Percentiles rank a stretch among this genome's conserved stretches.
These are phyloP conservation scores for Automeris io DNA, from an alignment of 2,888 invertebrate genomes.

Conservation along the genomic window DNA sequence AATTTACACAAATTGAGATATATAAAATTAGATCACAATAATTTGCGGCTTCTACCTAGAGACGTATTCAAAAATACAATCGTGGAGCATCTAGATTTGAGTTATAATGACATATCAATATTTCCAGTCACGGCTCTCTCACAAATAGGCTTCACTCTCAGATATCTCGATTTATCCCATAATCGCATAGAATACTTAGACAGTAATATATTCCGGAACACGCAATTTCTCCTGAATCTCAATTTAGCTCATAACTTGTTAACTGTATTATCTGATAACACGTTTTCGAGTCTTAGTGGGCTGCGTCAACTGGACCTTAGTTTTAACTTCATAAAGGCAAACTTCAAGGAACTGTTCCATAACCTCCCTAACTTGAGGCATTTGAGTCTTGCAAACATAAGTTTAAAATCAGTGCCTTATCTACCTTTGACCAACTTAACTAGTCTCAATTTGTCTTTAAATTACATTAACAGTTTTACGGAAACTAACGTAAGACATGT, in stretches of 20 bases:
- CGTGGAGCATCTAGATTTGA: conserved; percentile 85
- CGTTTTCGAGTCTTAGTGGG: conserved; percentile 84
- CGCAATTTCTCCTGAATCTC: conserved; percentile 83
- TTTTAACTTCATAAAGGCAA: conserved; percentile 84
- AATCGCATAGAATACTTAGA: conserved; percentile 89
- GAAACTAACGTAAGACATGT: conserved; percentile 81
- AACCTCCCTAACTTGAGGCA: conserved; percentile 84
- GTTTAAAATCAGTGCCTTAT: conserved; percentile 81
- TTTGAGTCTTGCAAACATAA: conserved; percentile 81
- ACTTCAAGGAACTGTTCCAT: conserved; percentile 87
- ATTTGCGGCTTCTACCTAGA: conserved; percentile 81
- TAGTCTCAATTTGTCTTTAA: conserved; percentile 83
- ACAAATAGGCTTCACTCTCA: conserved; percentile 84
- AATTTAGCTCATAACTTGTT: conserved; percentile 85
- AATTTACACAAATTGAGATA: conserved; percentile 81
- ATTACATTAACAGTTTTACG: conserved; percentile 80
- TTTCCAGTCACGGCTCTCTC: conserved; percentile 84
- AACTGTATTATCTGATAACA: conserved; percentile 88
- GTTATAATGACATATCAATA: conserved; percentile 81
- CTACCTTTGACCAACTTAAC: conserved; percentile 80
- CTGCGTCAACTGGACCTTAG: conserved; percentile 85
- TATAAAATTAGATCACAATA: conserved; percentile 81
- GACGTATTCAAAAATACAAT: conserved; percentile 85
- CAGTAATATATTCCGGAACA: conserved; percentile 82
- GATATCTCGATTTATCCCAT: conserved; percentile 82